Conservation (phyloP, 2,797 vertebrate genomes). For the Euphonia xanthogaster region DNA sequence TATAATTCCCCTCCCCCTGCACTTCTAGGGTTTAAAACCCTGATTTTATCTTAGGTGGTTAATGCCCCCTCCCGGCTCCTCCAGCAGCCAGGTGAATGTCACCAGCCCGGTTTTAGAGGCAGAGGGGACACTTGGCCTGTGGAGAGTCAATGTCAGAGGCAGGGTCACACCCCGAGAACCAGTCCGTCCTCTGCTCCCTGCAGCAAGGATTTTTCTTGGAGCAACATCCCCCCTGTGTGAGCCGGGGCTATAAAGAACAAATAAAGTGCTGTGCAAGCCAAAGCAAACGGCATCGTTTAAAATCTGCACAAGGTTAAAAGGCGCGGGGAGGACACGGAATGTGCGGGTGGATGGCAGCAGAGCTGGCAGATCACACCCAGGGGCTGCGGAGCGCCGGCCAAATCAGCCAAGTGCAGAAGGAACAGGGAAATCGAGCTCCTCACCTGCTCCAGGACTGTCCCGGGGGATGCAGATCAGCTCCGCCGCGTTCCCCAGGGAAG, state of each 20-base stretch:
- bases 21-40: background rate
- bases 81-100: background rate
- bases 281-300: constrained; percentile 14
- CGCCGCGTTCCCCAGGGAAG: background rate
- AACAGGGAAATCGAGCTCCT: background rate
- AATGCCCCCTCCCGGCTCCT: background rate
- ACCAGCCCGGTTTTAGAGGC: background rate
- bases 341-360: background rate
- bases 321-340: background rate
- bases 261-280: constrained; percentile 40
- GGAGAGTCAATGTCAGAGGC: background rate
- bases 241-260: constrained; percentile 2
- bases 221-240: background rate
- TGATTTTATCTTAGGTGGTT: background rate
- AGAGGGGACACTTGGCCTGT: background rate
- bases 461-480: accelerated
- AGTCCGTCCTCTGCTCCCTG: background rate
- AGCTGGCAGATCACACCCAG: background rate
- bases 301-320: constrained; percentile 35
- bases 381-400: background rate
- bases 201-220: background rate
- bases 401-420: background rate
- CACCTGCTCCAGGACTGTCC: background rate
- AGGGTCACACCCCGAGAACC: background rate
- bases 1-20: background rate